These are phyloP conservation scores for Trichomalopsis sarcophagae DNA, from an alignment of 1,140 invertebrate genomes.

Conservation along the genomic window DNA sequence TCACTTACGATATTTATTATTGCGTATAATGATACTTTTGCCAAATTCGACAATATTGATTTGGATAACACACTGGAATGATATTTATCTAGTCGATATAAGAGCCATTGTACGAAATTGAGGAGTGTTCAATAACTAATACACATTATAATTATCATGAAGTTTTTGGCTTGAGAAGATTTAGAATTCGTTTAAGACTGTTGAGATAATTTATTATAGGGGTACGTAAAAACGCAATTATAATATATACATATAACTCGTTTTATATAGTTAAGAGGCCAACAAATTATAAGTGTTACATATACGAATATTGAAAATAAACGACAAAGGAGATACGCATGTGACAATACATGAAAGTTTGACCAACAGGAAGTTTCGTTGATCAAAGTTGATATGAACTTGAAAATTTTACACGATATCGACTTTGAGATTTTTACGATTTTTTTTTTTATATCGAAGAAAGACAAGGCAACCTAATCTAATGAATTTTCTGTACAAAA, in stretches of 20 bases:
- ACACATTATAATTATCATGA: neutral
- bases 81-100: neutral
- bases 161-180: neutral
- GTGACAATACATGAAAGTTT: neutral
- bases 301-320: neutral
- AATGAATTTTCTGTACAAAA: too few relatives aligned
- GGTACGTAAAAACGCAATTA: neutral
- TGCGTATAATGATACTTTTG: too few relatives aligned
- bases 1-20: too few relatives aligned
- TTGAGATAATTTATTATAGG: neutral
- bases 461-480: neutral
- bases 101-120: neutral
- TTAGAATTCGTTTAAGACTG: neutral
- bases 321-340: neutral
- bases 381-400: neutral
- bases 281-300: neutral
- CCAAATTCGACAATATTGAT: too few relatives aligned
- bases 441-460: neutral
- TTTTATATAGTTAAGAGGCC: slow-evolving; percentile 4
- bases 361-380: neutral
- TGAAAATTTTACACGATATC: neutral
- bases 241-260: neutral
- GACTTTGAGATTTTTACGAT: neutral
- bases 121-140: neutral
- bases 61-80: neutral